phyloP scores from a whole-genome alignment of 1,140 invertebrate genomes.

The Geopemphigus sp. region DNA sequence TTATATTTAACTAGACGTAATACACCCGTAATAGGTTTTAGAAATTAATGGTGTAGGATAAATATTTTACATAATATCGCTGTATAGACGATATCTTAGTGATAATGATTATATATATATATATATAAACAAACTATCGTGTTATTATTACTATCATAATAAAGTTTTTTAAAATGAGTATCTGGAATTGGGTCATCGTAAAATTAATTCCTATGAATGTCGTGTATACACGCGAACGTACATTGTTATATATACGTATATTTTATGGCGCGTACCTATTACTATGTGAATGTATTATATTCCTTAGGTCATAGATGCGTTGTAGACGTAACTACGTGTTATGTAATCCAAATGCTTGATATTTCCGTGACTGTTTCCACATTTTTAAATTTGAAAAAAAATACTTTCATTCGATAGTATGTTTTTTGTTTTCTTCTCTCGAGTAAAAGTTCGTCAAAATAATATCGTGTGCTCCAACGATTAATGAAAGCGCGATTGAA shows the following conservation, averaged over 20 bases:
- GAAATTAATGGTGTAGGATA: no score
- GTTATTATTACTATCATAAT: constrained; percentile 10
- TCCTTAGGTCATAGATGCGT: constrained; percentile 40
- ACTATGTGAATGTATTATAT: constrained; percentile 39
- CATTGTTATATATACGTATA: constrained; percentile 2
- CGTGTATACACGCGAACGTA: background rate
- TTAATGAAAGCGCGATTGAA: background rate
- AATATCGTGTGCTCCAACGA: background rate
- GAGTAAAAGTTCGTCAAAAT: constrained; percentile 19
- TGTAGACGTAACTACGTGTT: constrained; percentile 32
- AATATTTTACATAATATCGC: no score
- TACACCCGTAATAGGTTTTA: no score
- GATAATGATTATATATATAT: no score
- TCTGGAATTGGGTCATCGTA: constrained; percentile 25
- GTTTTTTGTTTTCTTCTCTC: background rate
- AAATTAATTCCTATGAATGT: constrained; percentile 32
- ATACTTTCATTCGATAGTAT: constrained; percentile 8
- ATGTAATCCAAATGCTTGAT: constrained; percentile 20
- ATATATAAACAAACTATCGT: background rate
- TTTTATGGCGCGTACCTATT: no score
- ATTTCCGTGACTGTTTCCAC: constrained; percentile 36
- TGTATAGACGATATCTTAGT: no score
- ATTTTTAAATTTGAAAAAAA: constrained; percentile 27
- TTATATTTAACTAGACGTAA: no score
- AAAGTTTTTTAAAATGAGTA: background rate